Evolutionary conservation across 2,888 invertebrate genomes (phyloP).

Genomic region (Yponomeuta evonymella): DNA sequence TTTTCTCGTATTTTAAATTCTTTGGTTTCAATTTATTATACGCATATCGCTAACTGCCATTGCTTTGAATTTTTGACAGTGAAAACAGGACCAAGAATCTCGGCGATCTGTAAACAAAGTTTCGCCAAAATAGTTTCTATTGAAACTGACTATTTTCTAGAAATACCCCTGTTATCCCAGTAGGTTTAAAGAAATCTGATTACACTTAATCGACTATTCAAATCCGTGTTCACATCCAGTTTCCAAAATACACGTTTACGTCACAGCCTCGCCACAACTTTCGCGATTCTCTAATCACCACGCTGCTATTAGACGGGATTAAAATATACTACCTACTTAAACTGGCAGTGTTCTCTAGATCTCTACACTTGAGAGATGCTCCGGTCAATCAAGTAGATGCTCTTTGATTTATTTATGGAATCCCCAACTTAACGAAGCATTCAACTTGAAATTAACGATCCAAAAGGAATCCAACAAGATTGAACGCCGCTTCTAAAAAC

Average conservation of each 20-base stretch:
- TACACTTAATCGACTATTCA: not conserved
- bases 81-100: no score
- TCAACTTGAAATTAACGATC: constrained; percentile 12
- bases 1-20: no score
- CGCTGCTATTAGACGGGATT: not conserved
- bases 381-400: not conserved
- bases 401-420: not conserved
- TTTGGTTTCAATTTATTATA: not conserved
- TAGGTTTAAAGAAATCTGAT: not conserved
- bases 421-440: not conserved
- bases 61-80: no score
- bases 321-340: not conserved
- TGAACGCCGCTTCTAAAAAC: constrained; percentile 7
- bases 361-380: not conserved
- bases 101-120: not conserved
- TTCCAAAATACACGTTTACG: constrained; percentile 1
- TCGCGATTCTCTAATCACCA: not conserved
- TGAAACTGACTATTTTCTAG: no score
- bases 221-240: not conserved
- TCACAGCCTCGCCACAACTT: not conserved
- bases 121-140: not conserved
- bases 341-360: not conserved
- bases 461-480: constrained; percentile 15
- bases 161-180: no score
- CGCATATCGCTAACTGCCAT: not conserved